Conservation (phyloP, 1,140 invertebrate genomes). For the Rhopalosiphum maidis region DNA sequence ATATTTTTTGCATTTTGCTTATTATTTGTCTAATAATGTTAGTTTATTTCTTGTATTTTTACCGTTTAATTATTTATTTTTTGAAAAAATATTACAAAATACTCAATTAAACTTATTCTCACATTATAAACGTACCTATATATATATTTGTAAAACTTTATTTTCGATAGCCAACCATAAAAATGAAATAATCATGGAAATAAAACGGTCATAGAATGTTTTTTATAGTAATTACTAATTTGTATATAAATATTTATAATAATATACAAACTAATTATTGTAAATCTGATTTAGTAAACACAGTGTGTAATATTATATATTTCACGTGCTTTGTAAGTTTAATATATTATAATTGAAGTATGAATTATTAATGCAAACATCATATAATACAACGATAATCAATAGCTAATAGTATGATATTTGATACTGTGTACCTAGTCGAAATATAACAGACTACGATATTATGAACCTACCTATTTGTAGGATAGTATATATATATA, state of each 20-base stretch:
- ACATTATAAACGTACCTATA: background rate
- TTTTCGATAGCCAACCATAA: no score
- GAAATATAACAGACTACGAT: no score
- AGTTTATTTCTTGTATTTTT: background rate
- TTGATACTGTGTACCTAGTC: background rate
- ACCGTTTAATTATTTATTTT: background rate
- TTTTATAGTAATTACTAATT: no score
- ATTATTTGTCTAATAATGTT: background rate
- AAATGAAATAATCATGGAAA: no score
- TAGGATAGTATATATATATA: no score
- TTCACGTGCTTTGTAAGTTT: no score
- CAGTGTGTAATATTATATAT: no score
- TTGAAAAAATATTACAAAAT: background rate
- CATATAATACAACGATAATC: background rate
- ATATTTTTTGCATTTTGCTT: background rate
- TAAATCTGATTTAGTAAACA: no score
- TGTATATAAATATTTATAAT: no score
- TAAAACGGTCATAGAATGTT: no score
- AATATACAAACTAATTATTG: no score
- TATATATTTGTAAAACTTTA: background rate
- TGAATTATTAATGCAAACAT: background rate
- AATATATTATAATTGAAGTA: no score
- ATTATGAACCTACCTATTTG: background rate
- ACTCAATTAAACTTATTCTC: background rate
- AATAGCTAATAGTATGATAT: background rate